A percentile compares a stretch with the other conserved stretches of the same genome.
Conservation (phyloP, 2,888 invertebrate species). For the Athrips mouffetella region DNA sequence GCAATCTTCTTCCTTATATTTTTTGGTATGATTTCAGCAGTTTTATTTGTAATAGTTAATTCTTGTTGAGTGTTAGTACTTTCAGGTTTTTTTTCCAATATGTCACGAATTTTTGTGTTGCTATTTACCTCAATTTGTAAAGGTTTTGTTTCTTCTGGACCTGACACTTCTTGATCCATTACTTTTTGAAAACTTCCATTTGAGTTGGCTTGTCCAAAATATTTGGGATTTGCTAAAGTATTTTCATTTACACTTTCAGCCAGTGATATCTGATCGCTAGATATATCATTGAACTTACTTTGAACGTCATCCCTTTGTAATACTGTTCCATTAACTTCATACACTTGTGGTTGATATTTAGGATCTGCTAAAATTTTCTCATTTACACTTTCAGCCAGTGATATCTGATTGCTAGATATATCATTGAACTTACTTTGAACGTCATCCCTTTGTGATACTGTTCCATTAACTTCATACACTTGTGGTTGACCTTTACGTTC, state of each 20-base stretch:
- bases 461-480: background rate
- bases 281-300: conserved; percentile 2
- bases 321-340: background rate
- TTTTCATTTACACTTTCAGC: conserved; percentile 5
- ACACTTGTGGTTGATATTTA: background rate
- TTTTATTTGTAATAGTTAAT: background rate
- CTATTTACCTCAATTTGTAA: background rate
- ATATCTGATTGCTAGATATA: conserved; percentile 1
- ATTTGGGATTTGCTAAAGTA: background rate
- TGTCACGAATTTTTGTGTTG: too few species aligned
- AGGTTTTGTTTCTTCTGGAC: background rate
- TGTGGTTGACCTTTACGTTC: background rate
- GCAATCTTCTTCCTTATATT: background rate
- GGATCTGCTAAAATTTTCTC: background rate
- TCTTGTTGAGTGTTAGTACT: background rate
- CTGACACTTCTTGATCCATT: background rate
- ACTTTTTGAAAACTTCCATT: background rate
- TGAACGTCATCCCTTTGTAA: background rate
- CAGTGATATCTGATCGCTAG: background rate
- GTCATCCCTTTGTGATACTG: background rate
- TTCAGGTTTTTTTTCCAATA: too few species aligned
- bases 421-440: background rate
- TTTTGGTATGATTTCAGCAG: background rate
- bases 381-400: background rate
- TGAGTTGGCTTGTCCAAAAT: background rate